Evolutionary conservation across 1,140 invertebrate genomes (phyloP), one percentile per base, ranked within the genome.

Genomic region (Heliconius himera): DNA sequence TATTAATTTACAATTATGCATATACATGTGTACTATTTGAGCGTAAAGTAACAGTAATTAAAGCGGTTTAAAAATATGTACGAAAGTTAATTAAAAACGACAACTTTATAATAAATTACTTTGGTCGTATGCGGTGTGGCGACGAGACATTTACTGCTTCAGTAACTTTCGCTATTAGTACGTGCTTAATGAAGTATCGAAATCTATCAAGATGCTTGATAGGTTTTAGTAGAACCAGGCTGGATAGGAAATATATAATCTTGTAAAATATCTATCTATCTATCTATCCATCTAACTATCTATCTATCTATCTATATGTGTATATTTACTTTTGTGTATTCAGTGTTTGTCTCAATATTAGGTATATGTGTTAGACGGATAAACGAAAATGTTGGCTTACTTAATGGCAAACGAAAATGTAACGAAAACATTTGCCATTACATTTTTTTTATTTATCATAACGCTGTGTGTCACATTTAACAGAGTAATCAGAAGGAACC

Each of bases 161-260:
- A 75, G 73, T 41, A 75, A 78, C 72, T 81, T 81, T 81, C 46
- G 75, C 73, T 81, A 81, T 78, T 81, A 72, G 80, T 77, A 73
- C 72, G 80, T 74, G 66, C 56, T 73, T 81, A 78, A 81, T 81
- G 80, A 81, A 77, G 80, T 78, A 81, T 78, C 80, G 80, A 81
- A 81, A 81, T 81, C 80, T 81, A 81, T 81, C 80, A 81, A 81
- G 73, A 71, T 75, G 46, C 76, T 81, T 74, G 76, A 78, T 81
- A 46, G 73, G 74, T 78, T 78, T 81, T 78, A 72, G 80, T 75
- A 78, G 76, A 60, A 51, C 46, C 72, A 54, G 29, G 66, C 60
- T 81, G 33, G 51, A 73, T 33, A 46, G 76, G 74, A 66, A 74
- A 75, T 77, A 75, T 38, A 72, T 72, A 38, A 22, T 18, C 20